Conservation (phyloP, 2,113 vertebrate species). For the Rhinoderma darwinii region DNA sequence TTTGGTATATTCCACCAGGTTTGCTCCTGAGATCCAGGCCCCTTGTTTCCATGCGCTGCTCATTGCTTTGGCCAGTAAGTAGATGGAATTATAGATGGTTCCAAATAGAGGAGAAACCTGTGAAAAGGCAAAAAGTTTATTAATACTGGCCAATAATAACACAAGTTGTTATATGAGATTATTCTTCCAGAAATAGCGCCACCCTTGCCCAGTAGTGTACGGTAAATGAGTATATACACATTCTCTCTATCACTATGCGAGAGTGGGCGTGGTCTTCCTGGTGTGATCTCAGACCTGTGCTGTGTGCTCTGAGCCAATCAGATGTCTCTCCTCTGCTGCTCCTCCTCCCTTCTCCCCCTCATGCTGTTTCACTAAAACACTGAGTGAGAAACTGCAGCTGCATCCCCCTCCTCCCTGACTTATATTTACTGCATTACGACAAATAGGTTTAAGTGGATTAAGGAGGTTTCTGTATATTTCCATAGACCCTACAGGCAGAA, state of each 20-base stretch:
- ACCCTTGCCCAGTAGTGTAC: no score
- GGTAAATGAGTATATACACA: no score
- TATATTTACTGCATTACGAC: neutral
- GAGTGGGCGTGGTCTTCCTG: no score
- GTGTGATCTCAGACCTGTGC: no score
- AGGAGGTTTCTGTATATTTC: neutral
- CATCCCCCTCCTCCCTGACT: neutral
- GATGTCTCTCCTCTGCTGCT: no score
- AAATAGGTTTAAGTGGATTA: neutral
- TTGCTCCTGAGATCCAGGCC: slow-evolving; percentile 69
- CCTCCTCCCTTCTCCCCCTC: neutral
- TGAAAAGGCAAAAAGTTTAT: slow-evolving; percentile 50
- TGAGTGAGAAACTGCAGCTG: neutral
- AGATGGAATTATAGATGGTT: slow-evolving; percentile 88
- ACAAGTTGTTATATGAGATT: no score
- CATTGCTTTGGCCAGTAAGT: slow-evolving; percentile 83
- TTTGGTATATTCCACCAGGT: slow-evolving; percentile 75
- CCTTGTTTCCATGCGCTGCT: slow-evolving; percentile 72
- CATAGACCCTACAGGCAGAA: no score
- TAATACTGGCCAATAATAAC: neutral
- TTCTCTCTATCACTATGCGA: no score
- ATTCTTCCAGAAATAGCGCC: neutral
- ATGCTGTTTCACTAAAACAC: neutral
- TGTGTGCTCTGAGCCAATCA: no score
- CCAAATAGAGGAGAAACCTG: slow-evolving; percentile 91